Conservation (phyloP, 2,113 vertebrate species). For the Maccullochella peelii region DNA sequence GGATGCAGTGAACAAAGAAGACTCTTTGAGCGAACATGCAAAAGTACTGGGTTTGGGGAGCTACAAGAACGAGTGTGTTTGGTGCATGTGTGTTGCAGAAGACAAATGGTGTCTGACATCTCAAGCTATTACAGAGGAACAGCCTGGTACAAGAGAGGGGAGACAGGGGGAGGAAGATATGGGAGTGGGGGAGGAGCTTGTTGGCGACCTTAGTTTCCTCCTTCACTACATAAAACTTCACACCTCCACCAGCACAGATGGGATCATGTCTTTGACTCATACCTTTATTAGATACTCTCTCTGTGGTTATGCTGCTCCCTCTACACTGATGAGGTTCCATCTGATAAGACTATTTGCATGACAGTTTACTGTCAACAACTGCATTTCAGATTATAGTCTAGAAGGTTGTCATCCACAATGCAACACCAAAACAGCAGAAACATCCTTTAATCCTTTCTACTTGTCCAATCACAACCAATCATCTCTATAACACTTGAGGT, state of each 20-base stretch:
- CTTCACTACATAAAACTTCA: conserved; percentile 17
- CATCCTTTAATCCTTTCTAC: not conserved
- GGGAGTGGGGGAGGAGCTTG: not conserved
- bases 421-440: not conserved
- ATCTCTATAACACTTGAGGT: too few species aligned
- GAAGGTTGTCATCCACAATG: not conserved
- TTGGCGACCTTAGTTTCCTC: conserved; percentile 38
- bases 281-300: not conserved
- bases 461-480: too few species aligned
- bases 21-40: conserved; percentile 72
- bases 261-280: not conserved
- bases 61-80: conserved; percentile 41
- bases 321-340: not conserved
- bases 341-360: too few species aligned
- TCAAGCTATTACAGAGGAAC: conserved; percentile 70
- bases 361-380: not conserved
- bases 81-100: conserved; percentile 36
- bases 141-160: conserved; percentile 74
- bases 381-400: not conserved
- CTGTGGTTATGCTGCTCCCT: not conserved
- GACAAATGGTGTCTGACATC: conserved; percentile 64
- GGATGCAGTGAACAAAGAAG: conserved; percentile 74
- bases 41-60: conserved; percentile 69
- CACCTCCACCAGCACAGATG: not conserved
- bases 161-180: not conserved